Evolutionary conservation across 2,888 invertebrate genomes (phyloP).

Genomic region (Entomobrya proxima): DNA sequence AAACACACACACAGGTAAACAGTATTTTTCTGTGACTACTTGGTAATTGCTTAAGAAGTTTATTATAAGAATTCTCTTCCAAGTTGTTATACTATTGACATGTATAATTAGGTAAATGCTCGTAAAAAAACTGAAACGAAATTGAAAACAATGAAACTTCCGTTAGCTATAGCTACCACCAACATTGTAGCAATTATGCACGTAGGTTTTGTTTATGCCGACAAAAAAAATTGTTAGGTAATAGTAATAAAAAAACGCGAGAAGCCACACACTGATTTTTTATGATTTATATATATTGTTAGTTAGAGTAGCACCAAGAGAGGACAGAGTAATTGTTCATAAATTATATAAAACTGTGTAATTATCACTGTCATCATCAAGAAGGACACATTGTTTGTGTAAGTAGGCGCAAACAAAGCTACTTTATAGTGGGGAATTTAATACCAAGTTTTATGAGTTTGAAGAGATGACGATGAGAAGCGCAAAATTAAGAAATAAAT

Average conservation of each 20-base stretch:
- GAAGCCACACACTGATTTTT: background rate
- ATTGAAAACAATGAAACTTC: slow-evolving; percentile 27
- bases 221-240: slow-evolving; percentile 1
- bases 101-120: slow-evolving; percentile 63
- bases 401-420: background rate
- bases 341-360: slow-evolving; percentile 21
- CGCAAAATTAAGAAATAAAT: too few relatives aligned
- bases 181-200: background rate
- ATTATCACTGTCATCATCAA: slow-evolving; percentile 32
- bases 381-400: slow-evolving; percentile 18
- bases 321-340: slow-evolving; percentile 27
- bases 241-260: background rate
- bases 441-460: too few relatives aligned
- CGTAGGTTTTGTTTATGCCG: background rate
- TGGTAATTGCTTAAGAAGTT: background rate
- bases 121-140: slow-evolving; percentile 43
- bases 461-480: too few relatives aligned
- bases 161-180: background rate
- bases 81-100: slow-evolving; percentile 51
- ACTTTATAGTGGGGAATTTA: too few relatives aligned
- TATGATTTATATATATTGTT: too few relatives aligned
- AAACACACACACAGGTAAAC: background rate
- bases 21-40: background rate
- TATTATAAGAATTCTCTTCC: background rate
- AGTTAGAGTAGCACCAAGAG: background rate